These are phyloP conservation scores for Tylochromis polylepis DNA, from an alignment of 2,113 vertebrate genomes.

Conservation along the genomic window DNA sequence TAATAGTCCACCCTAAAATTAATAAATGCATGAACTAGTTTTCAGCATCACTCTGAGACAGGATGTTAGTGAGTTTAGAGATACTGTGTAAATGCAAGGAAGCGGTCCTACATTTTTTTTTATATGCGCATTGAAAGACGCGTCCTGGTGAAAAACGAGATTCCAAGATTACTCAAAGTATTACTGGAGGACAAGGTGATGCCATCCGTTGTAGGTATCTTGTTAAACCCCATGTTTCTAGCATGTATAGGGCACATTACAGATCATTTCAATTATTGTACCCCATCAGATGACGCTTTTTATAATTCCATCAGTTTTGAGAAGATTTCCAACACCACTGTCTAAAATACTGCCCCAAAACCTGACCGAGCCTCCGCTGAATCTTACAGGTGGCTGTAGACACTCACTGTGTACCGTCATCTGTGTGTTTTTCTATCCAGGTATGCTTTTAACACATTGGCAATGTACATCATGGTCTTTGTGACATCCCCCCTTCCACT, in stretches of 20 bases:
- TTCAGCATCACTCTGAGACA: neutral
- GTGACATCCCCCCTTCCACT: neutral
- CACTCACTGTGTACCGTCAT: neutral
- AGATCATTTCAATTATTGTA: neutral
- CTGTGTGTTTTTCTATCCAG: neutral
- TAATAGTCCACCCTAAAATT: neutral
- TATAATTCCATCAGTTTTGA: neutral
- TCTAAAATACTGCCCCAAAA: neutral
- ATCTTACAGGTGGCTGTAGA: neutral
- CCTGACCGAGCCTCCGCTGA: neutral
- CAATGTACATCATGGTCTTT: neutral
- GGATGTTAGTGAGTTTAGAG: neutral
- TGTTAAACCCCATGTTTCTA: neutral
- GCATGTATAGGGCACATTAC: neutral
- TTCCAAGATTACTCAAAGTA: neutral
- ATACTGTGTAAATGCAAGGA: neutral
- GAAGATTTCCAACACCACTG: neutral
- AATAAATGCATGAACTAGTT: neutral
- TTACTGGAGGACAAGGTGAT: neutral
- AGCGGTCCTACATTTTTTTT: neutral
- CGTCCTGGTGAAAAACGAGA: neutral
- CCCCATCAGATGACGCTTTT: neutral
- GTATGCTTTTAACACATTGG: neutral
- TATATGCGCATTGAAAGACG: neutral
- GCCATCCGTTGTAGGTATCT: neutral